These are phyloP conservation scores for Conger conger DNA, from an alignment of 2,113 vertebrate species.

Conservation along the genomic window DNA sequence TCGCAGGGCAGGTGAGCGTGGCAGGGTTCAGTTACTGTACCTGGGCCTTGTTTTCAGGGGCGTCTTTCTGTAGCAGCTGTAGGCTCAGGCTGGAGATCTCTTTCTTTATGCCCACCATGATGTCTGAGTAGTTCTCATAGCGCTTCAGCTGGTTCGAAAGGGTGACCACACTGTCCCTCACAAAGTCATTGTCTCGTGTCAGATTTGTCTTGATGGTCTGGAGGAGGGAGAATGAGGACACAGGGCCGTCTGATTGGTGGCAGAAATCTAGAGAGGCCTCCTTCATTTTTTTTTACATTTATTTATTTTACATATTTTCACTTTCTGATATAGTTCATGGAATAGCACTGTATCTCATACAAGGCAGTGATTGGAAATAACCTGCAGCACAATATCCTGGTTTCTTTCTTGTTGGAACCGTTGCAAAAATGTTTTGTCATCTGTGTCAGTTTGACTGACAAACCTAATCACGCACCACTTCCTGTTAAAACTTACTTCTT, in stretches of 20 bases:
- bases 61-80: slow-evolving; percentile 91
- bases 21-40: slow-evolving; percentile 60
- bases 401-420: not conserved
- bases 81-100: slow-evolving; percentile 89
- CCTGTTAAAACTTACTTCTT: not conserved
- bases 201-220: slow-evolving; percentile 94
- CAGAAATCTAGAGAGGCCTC: not conserved
- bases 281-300: not conserved
- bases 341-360: not conserved
- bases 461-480: not conserved
- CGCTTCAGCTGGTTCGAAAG: slow-evolving; percentile 84
- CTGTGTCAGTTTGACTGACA: not conserved
- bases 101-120: slow-evolving; percentile 95
- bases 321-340: not conserved
- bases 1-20: too few relatives aligned
- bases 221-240: slow-evolving; percentile 16
- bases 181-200: slow-evolving; percentile 87
- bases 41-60: slow-evolving; percentile 77
- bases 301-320: not conserved
- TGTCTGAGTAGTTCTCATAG: slow-evolving; percentile 92
- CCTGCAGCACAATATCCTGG: not conserved
- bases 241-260: not conserved
- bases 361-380: not conserved
- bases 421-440: not conserved
- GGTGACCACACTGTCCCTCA: slow-evolving; percentile 84